These are phyloP conservation scores for Isotomurus palustris DNA, from an alignment of 2,888 invertebrate genomes.

Conservation along the genomic window DNA sequence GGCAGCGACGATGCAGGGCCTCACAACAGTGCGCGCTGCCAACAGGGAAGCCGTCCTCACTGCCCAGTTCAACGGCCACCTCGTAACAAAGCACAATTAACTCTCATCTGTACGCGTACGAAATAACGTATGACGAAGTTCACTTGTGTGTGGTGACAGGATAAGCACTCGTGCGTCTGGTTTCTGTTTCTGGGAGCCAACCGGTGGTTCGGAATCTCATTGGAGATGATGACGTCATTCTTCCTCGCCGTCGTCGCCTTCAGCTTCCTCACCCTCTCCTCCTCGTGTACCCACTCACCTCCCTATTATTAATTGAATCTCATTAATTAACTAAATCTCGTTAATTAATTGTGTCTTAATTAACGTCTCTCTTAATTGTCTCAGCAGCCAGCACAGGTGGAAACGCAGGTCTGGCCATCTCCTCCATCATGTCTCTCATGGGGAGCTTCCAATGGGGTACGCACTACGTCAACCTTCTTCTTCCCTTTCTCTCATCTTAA, in stretches of 20 bases:
- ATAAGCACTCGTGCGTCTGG: conserved; percentile 81
- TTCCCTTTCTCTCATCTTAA: no score
- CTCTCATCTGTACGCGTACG: not conserved
- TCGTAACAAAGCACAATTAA: conserved; percentile 53
- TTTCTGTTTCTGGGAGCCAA: conserved; percentile 82
- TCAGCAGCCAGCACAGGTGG: conserved; percentile 26
- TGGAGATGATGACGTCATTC: conserved; percentile 79
- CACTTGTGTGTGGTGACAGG: conserved; percentile 5
- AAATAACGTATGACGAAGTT: not conserved
- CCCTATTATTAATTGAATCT: no score
- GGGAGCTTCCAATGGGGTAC: conserved; percentile 72
- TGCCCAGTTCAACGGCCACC: conserved; percentile 66
- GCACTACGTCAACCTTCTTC: no score
- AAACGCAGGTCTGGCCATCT: conserved; percentile 38
- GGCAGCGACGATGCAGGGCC: conserved; percentile 79
- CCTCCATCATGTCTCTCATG: conserved; percentile 50
- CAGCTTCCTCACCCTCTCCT: conserved; percentile 70
- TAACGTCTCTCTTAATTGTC: no score
- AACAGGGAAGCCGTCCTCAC: conserved; percentile 71
- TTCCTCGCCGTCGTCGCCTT: conserved; percentile 82
- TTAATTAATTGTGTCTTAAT: no score
- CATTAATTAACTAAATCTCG: no score
- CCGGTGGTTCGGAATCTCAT: conserved; percentile 86
- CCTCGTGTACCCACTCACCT: no score
- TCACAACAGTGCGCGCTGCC: conserved; percentile 87